Evolutionary conservation across 2,797 vertebrate species (phyloP).

Genomic region (Thamnophis elegans): DNA sequence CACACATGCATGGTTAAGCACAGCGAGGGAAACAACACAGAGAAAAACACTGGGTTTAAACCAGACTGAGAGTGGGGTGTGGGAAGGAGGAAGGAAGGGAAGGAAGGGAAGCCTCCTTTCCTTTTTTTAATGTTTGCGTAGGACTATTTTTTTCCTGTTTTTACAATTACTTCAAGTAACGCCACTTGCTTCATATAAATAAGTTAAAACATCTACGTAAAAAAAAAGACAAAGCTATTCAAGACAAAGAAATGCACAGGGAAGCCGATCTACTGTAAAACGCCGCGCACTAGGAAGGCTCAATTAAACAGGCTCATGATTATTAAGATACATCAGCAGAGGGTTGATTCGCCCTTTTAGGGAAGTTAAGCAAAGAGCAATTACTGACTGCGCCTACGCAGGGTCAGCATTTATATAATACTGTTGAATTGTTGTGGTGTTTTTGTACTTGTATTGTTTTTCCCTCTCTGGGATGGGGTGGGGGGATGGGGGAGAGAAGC

Average conservation of each 20-base stretch:
- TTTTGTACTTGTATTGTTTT: background rate
- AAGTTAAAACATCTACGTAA: conserved; percentile 92
- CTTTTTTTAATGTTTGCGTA: conserved; percentile 51
- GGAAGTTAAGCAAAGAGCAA: conserved; percentile 75
- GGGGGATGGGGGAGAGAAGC: background rate
- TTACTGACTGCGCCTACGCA: conserved; percentile 75
- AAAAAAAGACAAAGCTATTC: conserved; percentile 86
- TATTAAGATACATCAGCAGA: conserved; percentile 77
- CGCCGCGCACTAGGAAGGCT: conserved; percentile 77
- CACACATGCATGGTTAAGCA: conserved; percentile 83
- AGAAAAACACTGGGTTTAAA: conserved; percentile 80
- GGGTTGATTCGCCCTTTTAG: conserved; percentile 78
- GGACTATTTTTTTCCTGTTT: conserved; percentile 58
- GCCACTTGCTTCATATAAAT: conserved; percentile 86
- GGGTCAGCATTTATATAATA: conserved; percentile 74
- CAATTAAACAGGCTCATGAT: conserved; percentile 81
- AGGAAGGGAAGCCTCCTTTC: conserved; percentile 30
- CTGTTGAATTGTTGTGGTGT: conserved; percentile 77
- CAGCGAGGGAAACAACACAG: conserved; percentile 85
- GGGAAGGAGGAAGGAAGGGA: conserved; percentile 20
- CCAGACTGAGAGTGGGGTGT: conserved; percentile 49
- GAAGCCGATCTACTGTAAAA: conserved; percentile 83
- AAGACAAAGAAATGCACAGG: conserved; percentile 90
- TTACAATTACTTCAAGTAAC: conserved; percentile 88
- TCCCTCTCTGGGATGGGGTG: background rate